These are phyloP conservation scores for Chrysopilus asiliformis DNA, from an alignment of 2,888 invertebrate species.

Conservation along the genomic window DNA sequence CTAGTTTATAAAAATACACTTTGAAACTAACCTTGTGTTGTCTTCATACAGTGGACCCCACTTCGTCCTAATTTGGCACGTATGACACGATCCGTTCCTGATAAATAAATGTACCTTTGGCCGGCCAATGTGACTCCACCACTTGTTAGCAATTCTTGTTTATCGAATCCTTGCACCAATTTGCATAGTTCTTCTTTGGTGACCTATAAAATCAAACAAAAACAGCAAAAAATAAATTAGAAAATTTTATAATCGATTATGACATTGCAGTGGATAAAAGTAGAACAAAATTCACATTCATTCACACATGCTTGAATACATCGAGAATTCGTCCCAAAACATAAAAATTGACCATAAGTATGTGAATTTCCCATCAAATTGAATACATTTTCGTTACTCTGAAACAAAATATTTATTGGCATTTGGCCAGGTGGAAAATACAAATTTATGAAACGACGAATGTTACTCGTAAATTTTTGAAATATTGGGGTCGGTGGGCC, in stretches of 20 bases:
- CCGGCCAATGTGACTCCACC: constrained; percentile 86
- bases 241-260: not conserved
- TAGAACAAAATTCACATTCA: not conserved
- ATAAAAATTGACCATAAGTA: too few species aligned
- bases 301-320: too few species aligned
- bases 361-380: too few species aligned
- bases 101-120: constrained; percentile 87
- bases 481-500: too few species aligned
- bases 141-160: constrained; percentile 78
- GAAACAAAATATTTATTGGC: too few species aligned
- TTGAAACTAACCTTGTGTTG: constrained; percentile 62
- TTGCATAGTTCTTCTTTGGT: constrained; percentile 84
- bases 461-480: too few species aligned
- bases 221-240: constrained; percentile 1
- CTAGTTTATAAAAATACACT: not conserved
- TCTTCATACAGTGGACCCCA: constrained; percentile 94
- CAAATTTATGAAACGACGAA: too few species aligned
- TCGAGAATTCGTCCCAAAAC: too few species aligned
- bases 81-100: constrained; percentile 85
- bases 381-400: too few species aligned
- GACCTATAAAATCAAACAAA: constrained; percentile 44
- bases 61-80: constrained; percentile 88
- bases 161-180: constrained; percentile 80
- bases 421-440: too few species aligned
- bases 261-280: constrained; percentile 1